Percentiles rank a stretch among this genome's conserved stretches.
Evolutionary conservation across 2,888 invertebrate genomes (phyloP).

Genomic region (Auanema freiburgensis): DNA sequence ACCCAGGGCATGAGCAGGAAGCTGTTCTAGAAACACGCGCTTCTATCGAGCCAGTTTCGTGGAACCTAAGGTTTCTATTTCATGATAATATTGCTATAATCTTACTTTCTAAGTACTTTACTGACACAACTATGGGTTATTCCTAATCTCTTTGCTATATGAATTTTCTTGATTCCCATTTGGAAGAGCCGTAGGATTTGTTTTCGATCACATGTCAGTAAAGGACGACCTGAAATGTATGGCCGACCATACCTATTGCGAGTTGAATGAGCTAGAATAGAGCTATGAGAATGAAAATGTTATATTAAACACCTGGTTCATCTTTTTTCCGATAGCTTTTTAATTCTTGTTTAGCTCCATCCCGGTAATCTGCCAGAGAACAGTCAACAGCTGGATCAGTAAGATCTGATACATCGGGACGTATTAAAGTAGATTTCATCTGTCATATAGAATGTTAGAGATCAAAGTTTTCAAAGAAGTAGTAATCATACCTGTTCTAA

Average conservation of each 20-base stretch:
- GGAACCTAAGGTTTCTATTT: slow-evolving; percentile 36
- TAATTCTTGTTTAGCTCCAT: too few species aligned
- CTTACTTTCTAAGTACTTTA: slow-evolving; percentile 51
- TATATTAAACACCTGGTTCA: too few species aligned
- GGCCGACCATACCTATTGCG: slow-evolving; percentile 54
- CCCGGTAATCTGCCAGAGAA: too few species aligned
- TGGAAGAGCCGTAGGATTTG: slow-evolving; percentile 52
- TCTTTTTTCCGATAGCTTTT: too few species aligned
- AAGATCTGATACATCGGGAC: too few species aligned
- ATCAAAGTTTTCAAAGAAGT: too few species aligned
- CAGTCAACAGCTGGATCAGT: too few species aligned
- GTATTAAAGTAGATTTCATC: too few species aligned
- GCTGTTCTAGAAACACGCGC: slow-evolving; percentile 53
- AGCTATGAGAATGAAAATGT: too few species aligned
- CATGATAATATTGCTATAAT: slow-evolving; percentile 7
- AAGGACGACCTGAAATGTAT: slow-evolving; percentile 56
- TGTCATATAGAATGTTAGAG: too few species aligned
- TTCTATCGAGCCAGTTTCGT: slow-evolving; percentile 52
- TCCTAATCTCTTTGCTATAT: slow-evolving; percentile 52
- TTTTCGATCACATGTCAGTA: slow-evolving; percentile 52
- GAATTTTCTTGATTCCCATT: slow-evolving; percentile 52
- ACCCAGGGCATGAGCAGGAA: slow-evolving; percentile 55
- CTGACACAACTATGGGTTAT: slow-evolving; percentile 58
- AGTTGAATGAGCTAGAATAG: too few species aligned
- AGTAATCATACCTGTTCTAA: too few species aligned